Evolutionary conservation across 2,888 invertebrate species (phyloP).

Genomic region (Pomacea canaliculata): DNA sequence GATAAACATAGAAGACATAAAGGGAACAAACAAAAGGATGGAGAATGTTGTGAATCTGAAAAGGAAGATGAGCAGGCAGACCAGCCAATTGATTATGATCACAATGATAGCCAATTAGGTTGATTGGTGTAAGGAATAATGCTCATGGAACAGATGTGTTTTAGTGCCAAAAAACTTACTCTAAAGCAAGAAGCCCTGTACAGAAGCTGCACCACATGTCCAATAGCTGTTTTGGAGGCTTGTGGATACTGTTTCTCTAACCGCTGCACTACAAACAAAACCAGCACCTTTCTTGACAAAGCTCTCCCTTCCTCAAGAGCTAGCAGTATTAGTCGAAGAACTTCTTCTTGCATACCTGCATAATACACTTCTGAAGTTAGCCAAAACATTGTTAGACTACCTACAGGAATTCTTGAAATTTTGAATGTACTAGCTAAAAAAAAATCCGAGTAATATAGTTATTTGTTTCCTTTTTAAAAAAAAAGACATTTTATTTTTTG

Average conservation of each 20-base stretch:
- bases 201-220: slow-evolving; percentile 97
- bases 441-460: neutral
- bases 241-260: slow-evolving; percentile 84
- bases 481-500: no score
- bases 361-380: neutral
- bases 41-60: no score
- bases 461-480: no score
- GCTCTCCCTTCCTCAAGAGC: slow-evolving; percentile 96
- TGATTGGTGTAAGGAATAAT: no score
- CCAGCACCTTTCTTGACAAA: slow-evolving; percentile 81
- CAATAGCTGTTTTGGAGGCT: slow-evolving; percentile 98
- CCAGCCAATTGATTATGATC: no score
- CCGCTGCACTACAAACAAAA: slow-evolving; percentile 98
- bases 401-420: neutral
- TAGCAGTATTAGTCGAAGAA: slow-evolving; percentile 88
- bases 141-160: no score
- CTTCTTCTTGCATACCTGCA: slow-evolving; percentile 98
- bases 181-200: slow-evolving; percentile 99
- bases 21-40: no score
- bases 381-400: neutral
- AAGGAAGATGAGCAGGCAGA: no score
- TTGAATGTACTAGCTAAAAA: neutral
- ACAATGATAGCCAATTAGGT: no score
- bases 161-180: slow-evolving; percentile 72
- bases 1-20: no score